Evolutionary conservation across 2,888 invertebrate genomes (phyloP), one percentile per base, ranked within the genome.

Genomic region (Heliconius hortense): DNA sequence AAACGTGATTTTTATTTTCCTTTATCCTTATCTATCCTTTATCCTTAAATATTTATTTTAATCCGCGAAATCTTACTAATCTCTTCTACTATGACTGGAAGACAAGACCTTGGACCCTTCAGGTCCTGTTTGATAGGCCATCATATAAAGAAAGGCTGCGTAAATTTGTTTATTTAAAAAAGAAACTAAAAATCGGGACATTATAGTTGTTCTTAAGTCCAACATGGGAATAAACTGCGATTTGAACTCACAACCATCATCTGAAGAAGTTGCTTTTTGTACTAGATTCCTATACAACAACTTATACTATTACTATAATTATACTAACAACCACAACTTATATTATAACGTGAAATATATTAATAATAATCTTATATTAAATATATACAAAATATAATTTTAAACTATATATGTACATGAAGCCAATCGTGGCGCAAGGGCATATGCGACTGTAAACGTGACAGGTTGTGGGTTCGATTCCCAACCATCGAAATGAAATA

Each of bases 261-360:
- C 13, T 24, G 24, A 11, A 60, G 60, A 60, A 60, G 18, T 60
- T 26, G 26, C 15, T 26, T 26, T 26, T 26, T 26, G 26, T 11
- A 7, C 24, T 26, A 60, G 7, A 18, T 60, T 15, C 4, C 56
- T 10, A 56, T 60, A 26, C 60, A 60, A 60, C 18, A 60, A 5
- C 60, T 26, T 26, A 60, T 28, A 13, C 11, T 26, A 7, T 60
- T 15, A 60, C 24, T 60, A 26, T 13, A 60, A 24, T 60, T 60
- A 60, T 26, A 60, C 24, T 64, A 35, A n/a, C 21, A 64, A 64
- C 35, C 31, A 35, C 31, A 3, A 31, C 31, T 39, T 64, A 24
- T 35, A n/a, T 13, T 66, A 66, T 66, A 66, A 43, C 66, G 1
- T 1, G 15, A 66, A 66, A 66, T 66, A 66, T 66, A 66, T 66